phyloP scores from a whole-genome alignment of 2,113 vertebrate species.

The Tragelaphus buxtoni region DNA sequence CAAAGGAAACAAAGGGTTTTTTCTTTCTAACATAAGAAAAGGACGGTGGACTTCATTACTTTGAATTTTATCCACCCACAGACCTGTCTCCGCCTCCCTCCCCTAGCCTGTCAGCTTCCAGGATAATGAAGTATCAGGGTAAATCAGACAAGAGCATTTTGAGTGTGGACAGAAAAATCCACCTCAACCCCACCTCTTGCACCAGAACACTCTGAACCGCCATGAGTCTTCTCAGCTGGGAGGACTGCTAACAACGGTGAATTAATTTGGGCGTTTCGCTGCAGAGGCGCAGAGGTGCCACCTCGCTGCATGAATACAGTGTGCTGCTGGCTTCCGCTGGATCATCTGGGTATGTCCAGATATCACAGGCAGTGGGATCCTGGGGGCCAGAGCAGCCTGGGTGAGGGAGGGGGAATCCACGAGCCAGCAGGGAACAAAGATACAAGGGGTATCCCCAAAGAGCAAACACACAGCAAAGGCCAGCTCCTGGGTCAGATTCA shows the following conservation, averaged over 20 bases:
- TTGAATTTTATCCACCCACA: neutral
- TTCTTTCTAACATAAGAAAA: neutral
- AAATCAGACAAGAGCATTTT: neutral
- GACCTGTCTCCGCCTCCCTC: neutral
- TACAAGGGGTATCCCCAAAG: neutral
- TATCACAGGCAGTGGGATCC: neutral
- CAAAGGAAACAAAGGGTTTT: neutral
- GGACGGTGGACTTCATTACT: neutral
- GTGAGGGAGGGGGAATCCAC: too few relatives aligned
- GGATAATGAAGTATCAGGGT: neutral
- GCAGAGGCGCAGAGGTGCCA: constrained; percentile 3
- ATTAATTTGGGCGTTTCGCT: constrained; percentile 41
- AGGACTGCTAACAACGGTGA: constrained; percentile 14
- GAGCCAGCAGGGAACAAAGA: neutral
- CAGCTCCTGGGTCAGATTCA: neutral
- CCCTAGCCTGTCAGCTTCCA: neutral
- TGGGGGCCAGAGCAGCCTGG: neutral
- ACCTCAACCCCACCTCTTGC: neutral
- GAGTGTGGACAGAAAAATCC: neutral
- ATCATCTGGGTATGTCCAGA: neutral
- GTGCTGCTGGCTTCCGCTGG: constrained; percentile 38
- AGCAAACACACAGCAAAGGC: constrained; percentile 15
- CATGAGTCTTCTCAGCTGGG: constrained; percentile 4
- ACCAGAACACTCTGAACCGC: neutral
- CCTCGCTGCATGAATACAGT: constrained; percentile 57